Evolutionary conservation across 2,888 invertebrate genomes (phyloP), one percentile per base, ranked within the genome.

Genomic region (Venusia cambrica): DNA sequence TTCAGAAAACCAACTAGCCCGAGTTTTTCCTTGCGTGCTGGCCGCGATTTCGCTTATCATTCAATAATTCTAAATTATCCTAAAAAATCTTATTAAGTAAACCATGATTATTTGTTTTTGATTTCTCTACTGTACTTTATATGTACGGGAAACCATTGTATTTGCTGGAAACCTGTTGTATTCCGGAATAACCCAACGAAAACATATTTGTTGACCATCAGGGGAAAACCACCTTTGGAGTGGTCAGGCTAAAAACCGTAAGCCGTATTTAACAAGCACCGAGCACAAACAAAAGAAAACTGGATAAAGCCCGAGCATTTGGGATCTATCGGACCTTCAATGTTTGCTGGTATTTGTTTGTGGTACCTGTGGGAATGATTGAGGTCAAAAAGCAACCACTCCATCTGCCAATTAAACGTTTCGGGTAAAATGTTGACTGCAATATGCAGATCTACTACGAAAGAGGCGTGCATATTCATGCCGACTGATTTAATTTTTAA

Each of bases 211-310:
- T 26, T 24, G 29, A 22, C 10, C 19, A 15, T 20, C 26, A 27
- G n/a, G 18, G 13, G 38, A 38, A 41, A 31, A 14, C 20, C 10
- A 16, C 15, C 20, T 33, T 21, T 15, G 14, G 20, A 26, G 18
- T 22, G n/a, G 15, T 9, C 12, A 15, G 26, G 22, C 21, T 14
- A n/a, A 31, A 35, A 36, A 11, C 19, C 5, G 26, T 28, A 39
- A 43, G 22, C 31, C 21, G 20, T 38, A 18, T 28, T 32, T 41
- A 35, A 45, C 40, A 15, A 45, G 34, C 34, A 25, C 19, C 13
- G 33, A 25, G 14, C 20, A 20, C 22, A 38, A 32, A 31, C 31
- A 28, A 39, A 30, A 21, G 25, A 29, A 19, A 26, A 10, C 7
- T 14, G 30, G 24, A 21, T 16, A 39, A 34, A 34, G 34, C 34